Evolutionary conservation across 2,113 vertebrate genomes (phyloP).

Genomic region (Coturnix japonica): DNA sequence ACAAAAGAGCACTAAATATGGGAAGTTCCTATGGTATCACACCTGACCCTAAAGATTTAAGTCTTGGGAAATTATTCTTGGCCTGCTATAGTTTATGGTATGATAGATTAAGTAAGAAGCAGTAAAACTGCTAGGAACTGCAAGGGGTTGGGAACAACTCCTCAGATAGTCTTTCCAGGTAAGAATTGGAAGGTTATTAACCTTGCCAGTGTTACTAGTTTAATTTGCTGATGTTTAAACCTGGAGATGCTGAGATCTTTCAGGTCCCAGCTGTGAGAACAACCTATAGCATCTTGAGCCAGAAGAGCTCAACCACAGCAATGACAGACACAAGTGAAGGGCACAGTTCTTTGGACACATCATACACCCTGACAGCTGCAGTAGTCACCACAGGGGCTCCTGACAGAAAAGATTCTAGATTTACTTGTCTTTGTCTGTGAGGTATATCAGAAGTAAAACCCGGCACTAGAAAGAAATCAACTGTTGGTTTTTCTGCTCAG

Average conservation of each 20-base stretch:
- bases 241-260: background rate
- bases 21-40: background rate
- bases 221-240: background rate
- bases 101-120: background rate
- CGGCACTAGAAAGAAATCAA: background rate
- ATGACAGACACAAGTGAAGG: background rate
- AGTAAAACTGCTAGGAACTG: background rate
- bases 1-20: background rate
- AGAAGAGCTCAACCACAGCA: rapidly evolving
- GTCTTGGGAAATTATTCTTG: background rate
- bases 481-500: background rate
- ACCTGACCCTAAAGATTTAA: background rate
- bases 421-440: background rate
- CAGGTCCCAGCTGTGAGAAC: background rate
- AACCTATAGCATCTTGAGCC: background rate
- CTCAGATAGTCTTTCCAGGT: background rate
- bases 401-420: background rate
- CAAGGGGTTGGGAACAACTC: background rate
- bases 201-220: background rate
- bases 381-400: rapidly evolving
- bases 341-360: rapidly evolving
- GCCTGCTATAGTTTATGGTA: background rate
- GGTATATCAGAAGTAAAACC: background rate
- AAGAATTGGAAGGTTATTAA: background rate
- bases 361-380: background rate